Conservation (phyloP, 2,888 invertebrate genomes). For the Pogonocherus hispidulus region DNA sequence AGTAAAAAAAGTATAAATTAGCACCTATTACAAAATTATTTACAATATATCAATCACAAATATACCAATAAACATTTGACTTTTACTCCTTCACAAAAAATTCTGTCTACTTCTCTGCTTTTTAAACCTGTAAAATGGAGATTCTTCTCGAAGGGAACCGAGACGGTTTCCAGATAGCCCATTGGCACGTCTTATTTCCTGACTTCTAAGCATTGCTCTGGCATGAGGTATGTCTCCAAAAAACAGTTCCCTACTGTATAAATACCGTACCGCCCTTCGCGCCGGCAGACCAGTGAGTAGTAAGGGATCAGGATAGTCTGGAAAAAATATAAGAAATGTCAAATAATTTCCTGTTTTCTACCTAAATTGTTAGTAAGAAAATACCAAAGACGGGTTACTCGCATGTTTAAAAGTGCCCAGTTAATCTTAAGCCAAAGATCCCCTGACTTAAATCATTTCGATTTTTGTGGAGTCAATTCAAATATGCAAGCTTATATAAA, state of each 20-base stretch:
- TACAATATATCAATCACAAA: too few species aligned
- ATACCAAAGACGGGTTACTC: too few species aligned
- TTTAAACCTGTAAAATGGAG: constrained; percentile 5
- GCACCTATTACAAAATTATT: too few species aligned
- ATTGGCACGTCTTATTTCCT: constrained; percentile 73
- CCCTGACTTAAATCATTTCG: too few species aligned
- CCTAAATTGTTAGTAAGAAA: too few species aligned
- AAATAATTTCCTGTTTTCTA: not conserved
- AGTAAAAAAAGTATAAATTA: too few species aligned
- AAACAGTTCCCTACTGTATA: constrained; percentile 73
- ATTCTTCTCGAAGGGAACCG: constrained; percentile 71
- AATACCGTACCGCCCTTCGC: constrained; percentile 70
- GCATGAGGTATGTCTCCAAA: constrained; percentile 78
- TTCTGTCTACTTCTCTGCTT: not conserved
- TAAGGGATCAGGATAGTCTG: constrained; percentile 72
- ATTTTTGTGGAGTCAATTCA: too few species aligned
- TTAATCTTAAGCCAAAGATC: too few species aligned
- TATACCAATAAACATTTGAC: too few species aligned
- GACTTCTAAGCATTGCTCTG: constrained; percentile 74
- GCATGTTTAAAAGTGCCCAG: too few species aligned
- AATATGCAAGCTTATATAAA: too few species aligned
- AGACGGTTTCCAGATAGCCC: constrained; percentile 74
- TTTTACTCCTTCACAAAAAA: not conserved
- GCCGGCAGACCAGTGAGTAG: constrained; percentile 75
- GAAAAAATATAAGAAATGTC: constrained; percentile 37